phyloP scores from a whole-genome alignment of 2,888 invertebrate genomes.

The Drosophila eohydei region DNA sequence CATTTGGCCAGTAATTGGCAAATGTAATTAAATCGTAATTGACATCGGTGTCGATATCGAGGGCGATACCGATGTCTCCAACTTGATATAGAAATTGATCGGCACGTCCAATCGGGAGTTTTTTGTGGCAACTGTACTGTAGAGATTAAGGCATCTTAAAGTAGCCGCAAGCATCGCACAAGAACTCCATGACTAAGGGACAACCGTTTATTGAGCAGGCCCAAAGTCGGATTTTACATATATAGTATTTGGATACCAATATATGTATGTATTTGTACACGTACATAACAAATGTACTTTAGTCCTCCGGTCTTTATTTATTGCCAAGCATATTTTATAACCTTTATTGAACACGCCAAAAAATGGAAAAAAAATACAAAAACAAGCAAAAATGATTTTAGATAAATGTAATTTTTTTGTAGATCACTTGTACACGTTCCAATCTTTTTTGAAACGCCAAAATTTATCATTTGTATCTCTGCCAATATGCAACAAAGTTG shows the following conservation, averaged over 20 bases:
- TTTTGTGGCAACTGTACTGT: conserved; percentile 37
- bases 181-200: conserved; percentile 36
- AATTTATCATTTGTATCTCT: conserved; percentile 34
- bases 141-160: conserved; percentile 29
- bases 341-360: conserved; percentile 35
- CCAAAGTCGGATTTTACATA: conserved; percentile 26
- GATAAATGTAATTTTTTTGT: conserved; percentile 62
- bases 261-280: conserved; percentile 8
- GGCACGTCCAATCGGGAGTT: conserved; percentile 17
- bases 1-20: conserved; percentile 29
- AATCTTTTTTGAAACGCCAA: conserved; percentile 50
- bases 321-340: conserved; percentile 44
- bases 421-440: conserved; percentile 64
- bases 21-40: conserved; percentile 8
- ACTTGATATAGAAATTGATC: conserved; percentile 10
- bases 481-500: conserved; percentile 38
- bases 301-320: conserved; percentile 34
- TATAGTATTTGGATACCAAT: conserved; percentile 18
- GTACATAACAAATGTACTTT: conserved; percentile 23
- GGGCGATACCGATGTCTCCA: neutral
- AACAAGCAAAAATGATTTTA: conserved; percentile 42
- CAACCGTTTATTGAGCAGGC: conserved; percentile 25
- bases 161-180: conserved; percentile 55
- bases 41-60: conserved; percentile 5
- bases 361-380: conserved; percentile 27